Evolutionary conservation across 2,888 invertebrate species (phyloP), one percentile per base, ranked within the genome.

Genomic region (Lampropteryx suffumata): DNA sequence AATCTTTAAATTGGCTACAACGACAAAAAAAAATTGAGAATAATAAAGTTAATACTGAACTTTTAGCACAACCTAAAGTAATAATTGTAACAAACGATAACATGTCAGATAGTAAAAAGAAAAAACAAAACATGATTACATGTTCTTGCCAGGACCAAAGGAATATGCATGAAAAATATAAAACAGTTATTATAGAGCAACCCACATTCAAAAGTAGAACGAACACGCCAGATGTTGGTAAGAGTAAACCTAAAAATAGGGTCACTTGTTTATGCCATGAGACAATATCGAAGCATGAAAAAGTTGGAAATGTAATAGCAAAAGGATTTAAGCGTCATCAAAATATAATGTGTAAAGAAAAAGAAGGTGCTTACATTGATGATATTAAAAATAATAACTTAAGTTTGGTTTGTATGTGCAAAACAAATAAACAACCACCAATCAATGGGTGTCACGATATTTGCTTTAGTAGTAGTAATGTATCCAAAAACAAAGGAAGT

Each of bases 391-490:
- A 43, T 1, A 58, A 60, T 39, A 41, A 54, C 10, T 44, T 37
- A 7, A 40, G 44, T 33, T 58, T 60, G 42, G 17, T 21, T 24
- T 60, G 56, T 44, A 51, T 56, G 40, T 61, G 59, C 34, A 40
- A 28, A 13, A 17, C 26, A 13, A 54, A 33, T 43, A 53, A 54
- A n/a, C 49, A 42, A 35, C 33, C 44, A 43, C 8, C 43, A 29
- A 26, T 46, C 14, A 45, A 33, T 41, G 41, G 36, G 36, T 21
- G 35, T 29, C 35, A 17, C 4, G 21, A 44, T 29, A 21, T n/a
- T 12, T 36, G 9, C 6, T 44, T 28, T 29, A 44, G 27, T 24
- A 9, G 6, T 2, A 36, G 8, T 21, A 12, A 32, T n/a, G 17
- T 11, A 34, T 14, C 28, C 2, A 32, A 33, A 5, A 12, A 6